A percentile compares a stretch with the other conserved stretches of the same genome.
Evolutionary conservation across 2,888 invertebrate species (phyloP).

Genomic region (Scaptomyza cyrtandrae): DNA sequence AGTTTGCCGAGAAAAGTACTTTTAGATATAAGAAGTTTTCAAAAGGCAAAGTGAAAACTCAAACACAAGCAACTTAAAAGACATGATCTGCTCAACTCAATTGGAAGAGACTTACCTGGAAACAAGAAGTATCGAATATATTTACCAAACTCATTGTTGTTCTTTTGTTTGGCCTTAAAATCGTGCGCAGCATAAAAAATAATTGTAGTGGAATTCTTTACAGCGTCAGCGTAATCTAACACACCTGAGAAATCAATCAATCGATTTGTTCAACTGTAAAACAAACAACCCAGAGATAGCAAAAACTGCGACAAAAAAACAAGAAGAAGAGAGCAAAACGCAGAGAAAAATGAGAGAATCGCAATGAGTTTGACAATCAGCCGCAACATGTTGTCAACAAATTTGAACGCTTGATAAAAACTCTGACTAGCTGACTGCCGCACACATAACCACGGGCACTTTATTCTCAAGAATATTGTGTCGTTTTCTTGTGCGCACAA

Average conservation of each 20-base stretch:
- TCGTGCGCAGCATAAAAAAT: conserved; percentile 45
- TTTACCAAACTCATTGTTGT: not conserved
- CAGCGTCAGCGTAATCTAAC: conserved; percentile 62
- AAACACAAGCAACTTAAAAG: not conserved
- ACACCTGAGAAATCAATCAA: conserved; percentile 82
- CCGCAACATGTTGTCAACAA: conserved; percentile 76
- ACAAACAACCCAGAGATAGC: conserved; percentile 42
- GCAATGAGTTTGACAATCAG: conserved; percentile 54
- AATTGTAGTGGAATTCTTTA: conserved; percentile 39
- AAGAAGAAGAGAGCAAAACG: not conserved
- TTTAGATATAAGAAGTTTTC: not conserved
- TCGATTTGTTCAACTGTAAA: conserved; percentile 79
- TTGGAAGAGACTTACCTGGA: not conserved
- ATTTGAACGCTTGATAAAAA: conserved; percentile 72
- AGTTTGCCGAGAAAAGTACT: not conserved
- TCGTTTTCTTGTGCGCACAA: conserved; percentile 26
- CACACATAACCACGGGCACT: conserved; percentile 58
- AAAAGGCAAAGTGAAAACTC: not conserved
- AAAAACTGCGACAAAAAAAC: not conserved
- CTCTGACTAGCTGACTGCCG: conserved; percentile 61
- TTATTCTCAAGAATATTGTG: conserved; percentile 2
- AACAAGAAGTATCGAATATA: not conserved
- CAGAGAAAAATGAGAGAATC: conserved; percentile 9
- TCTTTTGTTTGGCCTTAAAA: not conserved
- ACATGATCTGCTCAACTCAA: not conserved